Percentiles rank a stretch among this genome's conserved stretches.
phyloP scores from a whole-genome alignment of 2,113 vertebrate genomes.

The Siphamia tubifer region DNA sequence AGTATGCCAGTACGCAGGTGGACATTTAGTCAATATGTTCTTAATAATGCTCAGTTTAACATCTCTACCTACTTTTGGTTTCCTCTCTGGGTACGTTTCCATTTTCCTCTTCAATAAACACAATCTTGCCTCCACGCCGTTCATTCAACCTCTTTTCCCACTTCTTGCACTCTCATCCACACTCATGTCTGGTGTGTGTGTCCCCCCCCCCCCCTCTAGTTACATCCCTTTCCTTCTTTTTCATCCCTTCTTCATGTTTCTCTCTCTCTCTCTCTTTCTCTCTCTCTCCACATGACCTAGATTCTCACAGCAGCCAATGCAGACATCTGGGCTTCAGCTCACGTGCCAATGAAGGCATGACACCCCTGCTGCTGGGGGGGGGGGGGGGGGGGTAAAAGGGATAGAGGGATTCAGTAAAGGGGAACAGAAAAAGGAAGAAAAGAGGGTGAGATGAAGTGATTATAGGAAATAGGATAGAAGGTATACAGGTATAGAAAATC shows the following conservation, averaged over 20 bases:
- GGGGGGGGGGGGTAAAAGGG: not conserved
- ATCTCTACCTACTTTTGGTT: not conserved
- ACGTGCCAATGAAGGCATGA: constrained; percentile 60
- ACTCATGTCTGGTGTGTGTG: not conserved
- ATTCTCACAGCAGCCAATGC: constrained; percentile 59
- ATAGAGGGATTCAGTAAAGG: constrained; percentile 1
- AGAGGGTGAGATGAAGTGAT: not conserved
- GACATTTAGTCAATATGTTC: too few species aligned
- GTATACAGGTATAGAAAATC: not conserved
- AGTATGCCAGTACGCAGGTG: too few species aligned
- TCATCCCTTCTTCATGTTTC: not conserved
- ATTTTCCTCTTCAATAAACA: not conserved
- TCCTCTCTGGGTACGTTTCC: not conserved
- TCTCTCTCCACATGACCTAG: constrained; percentile 55
- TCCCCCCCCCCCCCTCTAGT: not conserved
- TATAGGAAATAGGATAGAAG: not conserved
- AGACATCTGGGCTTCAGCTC: constrained; percentile 69
- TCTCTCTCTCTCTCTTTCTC: not conserved
- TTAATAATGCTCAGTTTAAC: not conserved
- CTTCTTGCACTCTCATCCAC: not conserved
- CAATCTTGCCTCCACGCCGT: not conserved
- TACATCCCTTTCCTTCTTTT: not conserved
- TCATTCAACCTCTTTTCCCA: not conserved
- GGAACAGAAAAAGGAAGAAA: not conserved
- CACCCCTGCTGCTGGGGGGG: constrained; percentile 30